Evolutionary conservation across 2,888 invertebrate genomes (phyloP).

Genomic region (Cosmorhoe ocellata): DNA sequence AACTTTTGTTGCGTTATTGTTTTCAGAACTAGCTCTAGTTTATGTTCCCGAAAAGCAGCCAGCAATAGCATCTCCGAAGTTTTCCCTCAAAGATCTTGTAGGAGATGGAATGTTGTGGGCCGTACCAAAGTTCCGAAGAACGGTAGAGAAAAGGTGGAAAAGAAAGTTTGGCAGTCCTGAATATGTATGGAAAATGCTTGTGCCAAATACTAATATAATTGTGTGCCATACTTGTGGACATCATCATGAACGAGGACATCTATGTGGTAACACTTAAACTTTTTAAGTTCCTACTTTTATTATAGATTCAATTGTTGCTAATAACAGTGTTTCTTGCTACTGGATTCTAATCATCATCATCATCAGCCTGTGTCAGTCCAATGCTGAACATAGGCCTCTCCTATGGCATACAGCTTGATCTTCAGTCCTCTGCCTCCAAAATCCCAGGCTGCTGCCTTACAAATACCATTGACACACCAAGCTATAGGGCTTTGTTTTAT

Average conservation of each 20-base stretch:
- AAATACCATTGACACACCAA: too few relatives aligned
- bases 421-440: too few relatives aligned
- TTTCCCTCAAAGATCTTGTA: conserved; percentile 84
- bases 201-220: conserved; percentile 88
- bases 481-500: too few relatives aligned
- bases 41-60: conserved; percentile 50
- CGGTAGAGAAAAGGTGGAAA: conserved; percentile 87
- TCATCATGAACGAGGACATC: conserved; percentile 88
- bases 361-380: too few relatives aligned
- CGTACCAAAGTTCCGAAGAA: conserved; percentile 90
- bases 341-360: too few relatives aligned
- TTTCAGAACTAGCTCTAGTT: conserved; percentile 64
- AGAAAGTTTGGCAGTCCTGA: conserved; percentile 88
- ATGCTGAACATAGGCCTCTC: too few relatives aligned
- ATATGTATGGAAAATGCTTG: conserved; percentile 86
- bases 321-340: too few relatives aligned
- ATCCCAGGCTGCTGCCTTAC: too few relatives aligned
- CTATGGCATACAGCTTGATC: too few relatives aligned
- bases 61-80: conserved; percentile 45
- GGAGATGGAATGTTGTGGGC: conserved; percentile 91
- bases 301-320: too few relatives aligned
- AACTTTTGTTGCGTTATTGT: conserved; percentile 12
- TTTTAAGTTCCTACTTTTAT: too few relatives aligned
- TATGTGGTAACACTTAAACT: conserved; percentile 87
- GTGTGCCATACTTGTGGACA: conserved; percentile 93